phyloP scores from a whole-genome alignment of 2,888 invertebrate species.

The Rhyacophila evoluta region DNA sequence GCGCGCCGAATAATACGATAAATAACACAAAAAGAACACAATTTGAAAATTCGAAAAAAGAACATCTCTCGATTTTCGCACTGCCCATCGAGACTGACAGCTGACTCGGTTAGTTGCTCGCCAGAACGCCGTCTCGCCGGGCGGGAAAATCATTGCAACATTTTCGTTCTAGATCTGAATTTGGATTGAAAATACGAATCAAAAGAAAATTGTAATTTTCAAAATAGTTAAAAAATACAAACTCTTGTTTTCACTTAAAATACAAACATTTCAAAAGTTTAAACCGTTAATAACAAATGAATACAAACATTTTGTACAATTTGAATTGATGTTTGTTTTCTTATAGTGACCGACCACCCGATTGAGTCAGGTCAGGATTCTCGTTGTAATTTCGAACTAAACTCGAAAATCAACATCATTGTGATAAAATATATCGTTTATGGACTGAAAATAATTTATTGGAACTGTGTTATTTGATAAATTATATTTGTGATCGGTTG shows the following conservation, averaged over 20 bases:
- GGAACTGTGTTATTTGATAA: neutral
- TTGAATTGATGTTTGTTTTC: neutral
- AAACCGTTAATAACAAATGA: neutral
- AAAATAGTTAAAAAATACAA: neutral
- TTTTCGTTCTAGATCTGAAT: neutral
- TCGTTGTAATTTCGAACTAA: neutral
- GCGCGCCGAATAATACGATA: conserved; percentile 37
- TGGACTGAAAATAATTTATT: neutral
- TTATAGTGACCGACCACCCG: neutral
- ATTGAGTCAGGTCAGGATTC: conserved; percentile 21
- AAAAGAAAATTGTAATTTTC: neutral
- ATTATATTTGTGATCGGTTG: neutral
- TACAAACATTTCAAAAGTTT: neutral
- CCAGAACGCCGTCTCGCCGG: conserved; percentile 31
- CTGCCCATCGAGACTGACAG: conserved; percentile 18
- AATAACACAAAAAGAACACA: conserved; percentile 19
- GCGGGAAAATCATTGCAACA: conserved; percentile 24
- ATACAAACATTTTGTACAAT: conserved; percentile 11
- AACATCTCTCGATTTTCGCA: conserved; percentile 39
- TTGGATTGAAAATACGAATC: conserved; percentile 28
- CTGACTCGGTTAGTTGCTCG: conserved; percentile 33
- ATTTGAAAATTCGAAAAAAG: conserved; percentile 43
- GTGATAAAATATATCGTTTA: neutral
- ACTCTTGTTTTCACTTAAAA: neutral
- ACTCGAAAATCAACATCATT: conserved; percentile 19